Base-by-base conservation (phyloP, 2,888 invertebrate species). In the Plagodis pulveraria region DNA sequence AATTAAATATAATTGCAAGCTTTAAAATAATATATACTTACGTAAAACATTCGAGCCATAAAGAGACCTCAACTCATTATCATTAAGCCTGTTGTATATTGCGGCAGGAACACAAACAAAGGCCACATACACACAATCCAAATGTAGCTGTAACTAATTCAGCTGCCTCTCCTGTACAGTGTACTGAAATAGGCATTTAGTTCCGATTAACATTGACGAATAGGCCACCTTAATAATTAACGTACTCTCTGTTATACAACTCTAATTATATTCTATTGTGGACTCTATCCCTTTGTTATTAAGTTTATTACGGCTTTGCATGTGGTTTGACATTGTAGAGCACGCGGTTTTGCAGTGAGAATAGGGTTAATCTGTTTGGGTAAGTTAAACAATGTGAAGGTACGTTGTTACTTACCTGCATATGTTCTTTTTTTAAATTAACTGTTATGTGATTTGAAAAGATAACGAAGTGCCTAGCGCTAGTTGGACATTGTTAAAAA, bases 181-280 rank as follows among this genome's bases (percentile, higher is more conserved):
- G 59, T 63, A 53, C 70, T 70, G 64, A 71, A 70, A 69, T 67
- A 75, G 66, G 70, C 67, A 67, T 70, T 57, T 65, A 70, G 68
- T 77, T 77, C 68, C 73, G 64, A 74, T 76, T 72, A 71, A 70
- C 72, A 65, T 69, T 74, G 77, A 77, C 70, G 70, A 71, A 78
- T 76, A 68, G 73, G 42, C 68, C 67, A 68, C 73, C 70, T 76
- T 62, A 70, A 72, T 71, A 76, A 73, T 73, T 77, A 69, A 78
- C 70, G 68, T 64, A 68, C 65, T 60, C 60, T 41, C 56, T 42
- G 36, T 64, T 54, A 33, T 40, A 34, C 36, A 47, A 63, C 55
- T 35, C 47, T 35, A 6, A 38, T 10, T 5, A 33, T 22, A 5
- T 38, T 48, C 60, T 34, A 53, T 55, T 60, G 49, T 56, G 34